phyloP scores from a whole-genome alignment of 2,113 vertebrate species.

The Felis catus region F.catus_Fca126_mat1.0 CM031411.1:7888001-7888500 shows the following conservation, averaged over 20 bases:
- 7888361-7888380: conserved; percentile 54
- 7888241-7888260: conserved; percentile 4
- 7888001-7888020: background rate
- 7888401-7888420: conserved; percentile 72
- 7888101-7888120: background rate
- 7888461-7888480: conserved; percentile 61
- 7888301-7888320: conserved; percentile 73
- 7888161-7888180: background rate
- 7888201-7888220: background rate
- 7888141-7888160: background rate
- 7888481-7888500: conserved; percentile 35
- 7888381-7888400: conserved; percentile 72
- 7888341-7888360: conserved; percentile 68
- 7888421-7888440: conserved; percentile 63
- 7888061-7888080: background rate
- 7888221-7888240: background rate
- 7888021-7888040: background rate
- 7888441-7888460: conserved; percentile 1
- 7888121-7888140: background rate
- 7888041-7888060: background rate
- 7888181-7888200: background rate
- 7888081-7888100: background rate
- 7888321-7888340: conserved; percentile 78
- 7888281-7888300: conserved; percentile 1
- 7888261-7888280: background rate